These are phyloP conservation scores for Acleris cristana DNA, from an alignment of 2,888 invertebrate species.

Conservation along the genomic window DNA sequence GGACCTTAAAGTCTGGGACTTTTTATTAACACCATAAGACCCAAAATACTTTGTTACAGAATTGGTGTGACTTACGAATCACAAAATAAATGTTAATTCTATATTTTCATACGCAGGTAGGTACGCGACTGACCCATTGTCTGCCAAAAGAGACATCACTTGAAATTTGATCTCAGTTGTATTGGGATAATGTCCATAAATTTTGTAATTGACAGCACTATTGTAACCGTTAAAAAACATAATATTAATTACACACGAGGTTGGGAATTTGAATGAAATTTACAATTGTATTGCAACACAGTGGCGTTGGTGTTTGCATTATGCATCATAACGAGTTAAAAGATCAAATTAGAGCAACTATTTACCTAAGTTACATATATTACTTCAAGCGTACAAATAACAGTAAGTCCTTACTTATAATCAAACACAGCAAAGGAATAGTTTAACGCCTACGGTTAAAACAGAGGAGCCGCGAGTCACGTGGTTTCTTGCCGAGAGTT, in stretches of 20 bases:
- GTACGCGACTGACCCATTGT: conserved; percentile 40
- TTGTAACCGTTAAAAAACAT: conserved; percentile 28
- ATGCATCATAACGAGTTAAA: not conserved
- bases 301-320: conserved; percentile 3
- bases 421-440: not conserved
- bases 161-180: conserved; percentile 37
- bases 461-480: conserved; percentile 9
- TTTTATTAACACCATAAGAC: conserved; percentile 25
- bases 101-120: conserved; percentile 43
- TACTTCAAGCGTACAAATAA: not conserved
- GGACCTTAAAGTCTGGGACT: conserved; percentile 49
- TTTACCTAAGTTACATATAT: not conserved
- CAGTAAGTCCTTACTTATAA: not conserved
- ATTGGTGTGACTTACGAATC: conserved; percentile 20
- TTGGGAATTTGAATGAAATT: conserved; percentile 20
- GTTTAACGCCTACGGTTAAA: conserved; percentile 33
- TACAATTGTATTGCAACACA: conserved; percentile 5
- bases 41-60: conserved; percentile 12
- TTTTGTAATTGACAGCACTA: conserved; percentile 23
- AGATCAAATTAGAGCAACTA: too few relatives aligned
- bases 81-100: conserved; percentile 37
- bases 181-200: conserved; percentile 31
- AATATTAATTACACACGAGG: conserved; percentile 24
- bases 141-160: conserved; percentile 60
- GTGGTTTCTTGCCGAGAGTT: conserved; percentile 30